Conservation (phyloP, 2,797 vertebrate genomes). For the Yasuhikotakia modesta region DNA sequence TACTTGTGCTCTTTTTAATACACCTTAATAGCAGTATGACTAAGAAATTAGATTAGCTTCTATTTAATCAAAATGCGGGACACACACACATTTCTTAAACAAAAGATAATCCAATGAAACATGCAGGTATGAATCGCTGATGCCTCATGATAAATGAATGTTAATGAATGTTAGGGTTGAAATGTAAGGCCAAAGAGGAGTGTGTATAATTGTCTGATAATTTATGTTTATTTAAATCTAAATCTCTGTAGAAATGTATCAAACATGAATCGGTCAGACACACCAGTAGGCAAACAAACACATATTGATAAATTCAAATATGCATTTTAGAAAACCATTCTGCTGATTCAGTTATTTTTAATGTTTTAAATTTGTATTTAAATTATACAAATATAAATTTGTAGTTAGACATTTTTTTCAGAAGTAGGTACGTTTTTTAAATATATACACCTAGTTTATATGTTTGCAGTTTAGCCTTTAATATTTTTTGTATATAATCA, state of each 20-base stretch:
- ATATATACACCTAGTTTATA: no score
- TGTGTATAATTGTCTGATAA: constrained; percentile 79
- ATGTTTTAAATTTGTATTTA: no score
- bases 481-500: no score
- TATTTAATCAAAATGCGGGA: constrained; percentile 30
- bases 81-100: constrained; percentile 40
- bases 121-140: constrained; percentile 30
- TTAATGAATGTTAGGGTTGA: constrained; percentile 36
- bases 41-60: constrained; percentile 37
- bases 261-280: constrained; percentile 62
- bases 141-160: constrained; percentile 31
- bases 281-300: constrained; percentile 43
- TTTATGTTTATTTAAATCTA: constrained; percentile 79
- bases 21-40: constrained; percentile 19
- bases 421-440: no score
- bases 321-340: no score
- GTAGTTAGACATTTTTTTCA: no score
- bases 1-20: constrained; percentile 5
- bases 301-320: not conserved
- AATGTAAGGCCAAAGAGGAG: constrained; percentile 57
- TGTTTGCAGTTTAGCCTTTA: no score
- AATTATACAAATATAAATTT: no score
- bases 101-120: constrained; percentile 29
- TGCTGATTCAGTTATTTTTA: no score
- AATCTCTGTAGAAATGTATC: constrained; percentile 69